phyloP scores from a whole-genome alignment of 2,888 invertebrate genomes.

The Lycia hirtaria region DNA sequence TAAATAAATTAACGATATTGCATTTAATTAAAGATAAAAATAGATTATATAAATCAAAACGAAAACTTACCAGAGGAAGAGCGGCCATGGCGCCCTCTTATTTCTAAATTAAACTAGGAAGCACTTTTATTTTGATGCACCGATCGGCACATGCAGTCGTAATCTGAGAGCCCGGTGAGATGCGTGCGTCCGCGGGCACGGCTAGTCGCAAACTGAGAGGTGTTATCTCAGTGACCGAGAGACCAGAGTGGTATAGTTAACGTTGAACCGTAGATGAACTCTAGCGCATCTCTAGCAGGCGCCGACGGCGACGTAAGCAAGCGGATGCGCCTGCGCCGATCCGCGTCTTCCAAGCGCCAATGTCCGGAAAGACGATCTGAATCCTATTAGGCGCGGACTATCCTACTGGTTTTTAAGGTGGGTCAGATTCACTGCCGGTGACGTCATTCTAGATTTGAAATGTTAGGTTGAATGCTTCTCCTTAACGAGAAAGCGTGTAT shows the following conservation, averaged over 20 bases:
- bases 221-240: constrained; percentile 1
- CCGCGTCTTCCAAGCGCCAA: constrained; percentile 21
- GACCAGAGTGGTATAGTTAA: constrained; percentile 17
- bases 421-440: constrained; percentile 53
- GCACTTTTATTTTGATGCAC: constrained; percentile 64
- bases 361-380: constrained; percentile 32
- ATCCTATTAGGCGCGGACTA: constrained; percentile 32
- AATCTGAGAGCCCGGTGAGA: constrained; percentile 35
- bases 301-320: constrained; percentile 23
- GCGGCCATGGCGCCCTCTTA: constrained; percentile 68
- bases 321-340: constrained; percentile 33
- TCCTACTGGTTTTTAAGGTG: constrained; percentile 43
- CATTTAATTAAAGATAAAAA: constrained; percentile 20
- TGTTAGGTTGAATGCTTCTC: not conserved
- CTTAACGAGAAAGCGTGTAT: constrained; percentile 3
- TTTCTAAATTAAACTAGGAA: constrained; percentile 73
- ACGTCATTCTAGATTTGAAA: constrained; percentile 1
- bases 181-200: constrained; percentile 64
- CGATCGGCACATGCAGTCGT: constrained; percentile 42
- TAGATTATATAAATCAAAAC: not conserved
- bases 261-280: constrained; percentile 37
- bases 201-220: constrained; percentile 63
- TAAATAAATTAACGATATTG: constrained; percentile 25
- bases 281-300: constrained; percentile 37
- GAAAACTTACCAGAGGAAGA: constrained; percentile 64